phyloP scores from a whole-genome alignment of 2,113 vertebrate species.

The Strix uralensis region DNA sequence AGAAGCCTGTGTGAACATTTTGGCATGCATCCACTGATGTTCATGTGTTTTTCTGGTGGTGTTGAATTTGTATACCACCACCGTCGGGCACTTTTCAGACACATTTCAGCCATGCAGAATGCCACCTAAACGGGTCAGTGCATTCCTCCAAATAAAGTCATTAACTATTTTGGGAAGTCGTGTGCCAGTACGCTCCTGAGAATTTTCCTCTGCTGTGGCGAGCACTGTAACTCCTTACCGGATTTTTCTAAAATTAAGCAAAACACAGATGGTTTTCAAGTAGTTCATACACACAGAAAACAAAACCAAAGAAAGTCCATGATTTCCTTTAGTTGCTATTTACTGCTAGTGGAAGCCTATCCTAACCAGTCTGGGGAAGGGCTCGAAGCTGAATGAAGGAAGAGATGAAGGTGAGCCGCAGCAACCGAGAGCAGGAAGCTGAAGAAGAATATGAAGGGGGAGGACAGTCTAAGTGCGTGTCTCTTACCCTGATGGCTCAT shows the following conservation, averaged over 20 bases:
- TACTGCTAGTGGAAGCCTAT: background rate
- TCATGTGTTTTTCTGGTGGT: background rate
- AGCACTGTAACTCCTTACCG: rapidly evolving
- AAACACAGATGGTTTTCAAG: background rate
- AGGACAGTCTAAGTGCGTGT: rapidly evolving
- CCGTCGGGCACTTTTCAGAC: background rate
- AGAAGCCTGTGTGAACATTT: background rate
- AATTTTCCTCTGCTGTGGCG: background rate
- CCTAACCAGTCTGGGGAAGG: background rate
- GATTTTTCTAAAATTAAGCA: background rate
- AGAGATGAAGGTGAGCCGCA: background rate
- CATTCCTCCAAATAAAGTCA: background rate
- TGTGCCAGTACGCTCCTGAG: background rate
- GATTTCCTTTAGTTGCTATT: background rate
- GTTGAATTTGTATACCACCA: background rate
- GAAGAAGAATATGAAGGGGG: background rate
- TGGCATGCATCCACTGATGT: background rate
- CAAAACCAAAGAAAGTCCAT: background rate
- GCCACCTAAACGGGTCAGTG: background rate
- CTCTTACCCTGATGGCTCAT: background rate
- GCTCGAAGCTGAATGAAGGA: rapidly evolving
- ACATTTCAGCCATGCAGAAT: background rate
- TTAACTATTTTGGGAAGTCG: background rate
- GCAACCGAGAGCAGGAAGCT: background rate
- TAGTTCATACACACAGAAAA: background rate